Evolutionary conservation across 2,113 vertebrate species (phyloP).

Genomic region (Vimba vimba): DNA sequence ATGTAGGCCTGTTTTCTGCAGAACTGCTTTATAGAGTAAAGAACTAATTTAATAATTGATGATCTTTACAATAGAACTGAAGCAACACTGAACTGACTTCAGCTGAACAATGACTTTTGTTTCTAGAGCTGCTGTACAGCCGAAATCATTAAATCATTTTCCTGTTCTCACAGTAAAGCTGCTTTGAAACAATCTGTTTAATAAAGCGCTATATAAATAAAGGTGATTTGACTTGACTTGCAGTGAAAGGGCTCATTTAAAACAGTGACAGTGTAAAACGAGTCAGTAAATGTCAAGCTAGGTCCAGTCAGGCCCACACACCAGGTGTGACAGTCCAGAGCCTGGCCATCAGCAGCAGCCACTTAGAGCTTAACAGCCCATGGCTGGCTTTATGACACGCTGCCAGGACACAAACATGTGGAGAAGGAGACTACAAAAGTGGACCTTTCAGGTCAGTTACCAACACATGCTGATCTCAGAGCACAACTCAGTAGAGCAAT

Average conservation of each 20-base stretch:
- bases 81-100: too few relatives aligned
- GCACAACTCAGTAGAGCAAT: background rate
- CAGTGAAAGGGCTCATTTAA: background rate
- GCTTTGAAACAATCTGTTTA: too few relatives aligned
- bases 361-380: constrained; percentile 50
- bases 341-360: constrained; percentile 47
- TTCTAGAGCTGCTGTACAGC: too few relatives aligned
- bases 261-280: background rate
- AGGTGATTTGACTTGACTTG: too few relatives aligned
- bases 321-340: constrained; percentile 36
- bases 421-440: background rate
- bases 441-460: constrained; percentile 6
- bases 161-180: too few relatives aligned
- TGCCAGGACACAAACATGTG: constrained; percentile 38
- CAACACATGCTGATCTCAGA: background rate
- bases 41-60: too few relatives aligned
- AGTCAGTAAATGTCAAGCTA: background rate
- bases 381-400: constrained; percentile 47
- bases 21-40: too few relatives aligned
- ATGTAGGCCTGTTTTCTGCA: background rate
- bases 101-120: too few relatives aligned
- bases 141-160: too few relatives aligned
- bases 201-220: too few relatives aligned
- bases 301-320: background rate
- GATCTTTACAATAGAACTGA: too few relatives aligned